These are phyloP conservation scores for Geodia barretti DNA, from an alignment of 37 sponge, comb jelly and placozoan genomes.

Conservation along the genomic window DNA sequence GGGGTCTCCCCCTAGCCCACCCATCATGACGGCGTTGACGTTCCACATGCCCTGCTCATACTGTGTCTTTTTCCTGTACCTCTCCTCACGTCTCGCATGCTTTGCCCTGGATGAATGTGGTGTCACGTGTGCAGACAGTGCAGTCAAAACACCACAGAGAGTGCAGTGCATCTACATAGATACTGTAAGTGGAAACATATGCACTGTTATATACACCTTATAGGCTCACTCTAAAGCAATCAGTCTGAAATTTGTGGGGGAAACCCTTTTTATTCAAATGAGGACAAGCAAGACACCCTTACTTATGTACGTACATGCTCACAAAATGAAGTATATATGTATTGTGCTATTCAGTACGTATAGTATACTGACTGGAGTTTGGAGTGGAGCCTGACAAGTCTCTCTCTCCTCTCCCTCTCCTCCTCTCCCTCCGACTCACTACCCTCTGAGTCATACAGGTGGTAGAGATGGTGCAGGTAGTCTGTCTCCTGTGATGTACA, in stretches of 20 bases:
- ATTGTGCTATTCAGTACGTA: background rate
- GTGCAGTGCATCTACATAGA: too few species aligned
- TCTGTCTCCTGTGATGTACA: constrained; percentile 74
- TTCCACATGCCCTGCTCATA: constrained; percentile 86
- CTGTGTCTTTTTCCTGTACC: constrained; percentile 55
- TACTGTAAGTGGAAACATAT: too few species aligned
- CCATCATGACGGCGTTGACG: constrained; percentile 86
- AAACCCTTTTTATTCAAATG: too few species aligned
- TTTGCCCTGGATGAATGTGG: constrained; percentile 37
- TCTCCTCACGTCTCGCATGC: constrained; percentile 27
- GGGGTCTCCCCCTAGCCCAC: constrained; percentile 85
- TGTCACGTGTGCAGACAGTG: too few species aligned
- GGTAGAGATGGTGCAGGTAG: constrained; percentile 79
- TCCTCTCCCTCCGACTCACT: constrained; percentile 80
- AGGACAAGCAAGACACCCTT: too few species aligned
- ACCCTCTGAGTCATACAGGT: constrained; percentile 90
- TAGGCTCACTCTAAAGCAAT: too few species aligned
- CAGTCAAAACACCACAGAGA: too few species aligned
- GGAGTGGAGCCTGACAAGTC: constrained; percentile 14
- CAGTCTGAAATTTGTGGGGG: too few species aligned
- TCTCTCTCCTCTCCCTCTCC: constrained; percentile 58
- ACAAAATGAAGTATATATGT: background rate
- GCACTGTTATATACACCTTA: too few species aligned
- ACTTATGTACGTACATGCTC: too few species aligned
- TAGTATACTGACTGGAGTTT: constrained; percentile 51